These are phyloP conservation scores for Lacanobia oleracea DNA, from an alignment of 2,888 invertebrate genomes.

Conservation along the genomic window DNA sequence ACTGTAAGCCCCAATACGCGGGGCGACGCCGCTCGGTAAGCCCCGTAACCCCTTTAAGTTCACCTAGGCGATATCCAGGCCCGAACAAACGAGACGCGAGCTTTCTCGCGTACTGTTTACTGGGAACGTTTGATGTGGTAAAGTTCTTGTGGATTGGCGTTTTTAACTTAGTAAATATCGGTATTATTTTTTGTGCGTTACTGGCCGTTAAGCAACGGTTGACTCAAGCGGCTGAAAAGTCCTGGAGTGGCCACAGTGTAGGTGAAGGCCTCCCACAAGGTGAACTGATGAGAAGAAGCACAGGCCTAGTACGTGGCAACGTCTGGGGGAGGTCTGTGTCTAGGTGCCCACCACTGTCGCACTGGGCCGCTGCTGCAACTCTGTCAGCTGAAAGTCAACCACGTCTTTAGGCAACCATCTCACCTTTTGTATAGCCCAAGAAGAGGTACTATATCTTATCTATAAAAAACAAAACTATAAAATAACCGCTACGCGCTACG, in stretches of 20 bases:
- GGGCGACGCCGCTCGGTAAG: slow-evolving; percentile 78
- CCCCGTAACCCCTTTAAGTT: slow-evolving; percentile 85
- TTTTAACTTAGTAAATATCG: slow-evolving; percentile 10
- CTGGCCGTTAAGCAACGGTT: no score
- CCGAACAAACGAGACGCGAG: slow-evolving; percentile 77
- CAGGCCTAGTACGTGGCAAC: no score
- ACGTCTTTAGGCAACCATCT: no score
- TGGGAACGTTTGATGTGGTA: slow-evolving; percentile 59
- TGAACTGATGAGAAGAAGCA: no score
- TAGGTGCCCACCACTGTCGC: no score
- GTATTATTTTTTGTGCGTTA: neutral
- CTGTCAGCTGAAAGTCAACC: no score
- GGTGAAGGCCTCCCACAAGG: neutral
- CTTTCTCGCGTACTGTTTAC: slow-evolving; percentile 68
- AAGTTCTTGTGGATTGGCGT: slow-evolving; percentile 42
- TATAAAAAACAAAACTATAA: no score
- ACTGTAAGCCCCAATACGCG: slow-evolving; percentile 87
- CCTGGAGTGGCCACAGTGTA: neutral
- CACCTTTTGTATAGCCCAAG: no score
- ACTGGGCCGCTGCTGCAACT: no score
- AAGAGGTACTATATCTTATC: no score
- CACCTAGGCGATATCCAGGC: slow-evolving; percentile 81
- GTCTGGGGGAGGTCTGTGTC: no score
- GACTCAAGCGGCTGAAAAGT: neutral
- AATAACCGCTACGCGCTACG: neutral